Conservation (phyloP, 2,113 vertebrate genomes). For the Phaetusa simplex region DNA sequence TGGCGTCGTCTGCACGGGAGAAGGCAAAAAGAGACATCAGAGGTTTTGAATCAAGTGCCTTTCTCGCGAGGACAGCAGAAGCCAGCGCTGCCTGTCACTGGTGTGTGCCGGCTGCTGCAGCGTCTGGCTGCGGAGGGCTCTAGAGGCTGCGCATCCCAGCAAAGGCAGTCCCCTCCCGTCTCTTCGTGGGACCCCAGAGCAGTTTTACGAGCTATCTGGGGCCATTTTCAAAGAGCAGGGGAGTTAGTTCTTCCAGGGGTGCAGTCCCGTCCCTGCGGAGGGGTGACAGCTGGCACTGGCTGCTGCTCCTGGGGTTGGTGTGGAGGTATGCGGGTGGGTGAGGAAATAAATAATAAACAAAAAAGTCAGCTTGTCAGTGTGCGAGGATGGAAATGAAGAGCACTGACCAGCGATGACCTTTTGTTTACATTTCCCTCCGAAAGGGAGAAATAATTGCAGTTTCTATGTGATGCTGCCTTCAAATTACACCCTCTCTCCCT, state of each 20-base stretch:
- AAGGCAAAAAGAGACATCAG: not conserved
- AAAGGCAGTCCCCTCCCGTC: not conserved
- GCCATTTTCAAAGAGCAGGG: not conserved
- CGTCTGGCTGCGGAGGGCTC: not conserved
- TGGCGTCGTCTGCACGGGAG: not conserved
- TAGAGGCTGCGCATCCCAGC: not conserved
- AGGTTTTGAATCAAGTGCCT: not conserved
- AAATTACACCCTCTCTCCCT: slow-evolving; percentile 62
- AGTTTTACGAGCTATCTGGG: not conserved
- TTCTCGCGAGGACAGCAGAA: not conserved
- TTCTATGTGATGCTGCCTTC: slow-evolving; percentile 63
- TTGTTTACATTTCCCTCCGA: slow-evolving; percentile 74
- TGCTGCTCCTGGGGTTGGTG: not conserved
- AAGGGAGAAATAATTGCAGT: slow-evolving; percentile 73
- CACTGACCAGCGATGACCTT: slow-evolving; percentile 69
- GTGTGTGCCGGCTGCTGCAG: not conserved
- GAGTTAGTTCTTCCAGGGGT: not conserved
- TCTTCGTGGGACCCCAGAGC: not conserved
- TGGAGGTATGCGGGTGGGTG: not conserved
- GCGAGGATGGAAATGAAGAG: slow-evolving; percentile 59
- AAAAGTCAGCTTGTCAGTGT: slow-evolving; percentile 59
- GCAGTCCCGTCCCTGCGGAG: not conserved
- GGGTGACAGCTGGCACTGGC: not conserved
- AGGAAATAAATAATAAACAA: slow-evolving; percentile 57
- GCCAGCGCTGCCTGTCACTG: not conserved